Percentiles rank a stretch among this genome's conserved stretches.
These are phyloP conservation scores for Mormyrops boulengeri DNA, from an alignment of 2,797 vertebrate species.

Conservation along the genomic window DNA sequence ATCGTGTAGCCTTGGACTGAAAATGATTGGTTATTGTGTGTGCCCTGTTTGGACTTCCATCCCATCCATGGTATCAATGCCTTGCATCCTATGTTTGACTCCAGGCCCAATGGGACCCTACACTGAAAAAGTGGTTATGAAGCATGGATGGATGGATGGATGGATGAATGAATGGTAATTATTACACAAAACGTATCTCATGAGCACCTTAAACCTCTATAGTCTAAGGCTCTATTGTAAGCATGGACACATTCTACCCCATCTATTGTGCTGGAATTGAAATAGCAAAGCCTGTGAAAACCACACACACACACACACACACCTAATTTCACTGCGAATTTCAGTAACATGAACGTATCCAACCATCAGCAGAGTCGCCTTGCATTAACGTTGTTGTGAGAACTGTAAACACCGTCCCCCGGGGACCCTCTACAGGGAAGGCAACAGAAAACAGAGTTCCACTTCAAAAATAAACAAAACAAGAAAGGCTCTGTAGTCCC, in stretches of 20 bases:
- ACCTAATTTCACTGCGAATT: too few species aligned
- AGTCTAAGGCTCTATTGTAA: not conserved
- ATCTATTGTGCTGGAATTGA: not conserved
- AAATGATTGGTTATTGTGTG: not conserved
- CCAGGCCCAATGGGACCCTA: not conserved
- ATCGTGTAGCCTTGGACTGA: not conserved
- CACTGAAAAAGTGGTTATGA: not conserved
- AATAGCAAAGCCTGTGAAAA: not conserved
- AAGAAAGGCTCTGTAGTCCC: not conserved
- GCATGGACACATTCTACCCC: not conserved
- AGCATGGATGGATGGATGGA: not conserved
- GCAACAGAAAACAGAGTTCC: constrained; percentile 40
- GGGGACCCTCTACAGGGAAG: constrained; percentile 39
- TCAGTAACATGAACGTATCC: not conserved
- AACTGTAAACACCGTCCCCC: constrained; percentile 45
- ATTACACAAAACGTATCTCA: not conserved
- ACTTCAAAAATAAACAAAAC: constrained; percentile 34
- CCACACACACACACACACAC: not conserved
- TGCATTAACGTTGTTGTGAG: constrained; percentile 34
- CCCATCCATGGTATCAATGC: not conserved
- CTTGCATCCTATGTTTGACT: not conserved
- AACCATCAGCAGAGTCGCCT: not conserved
- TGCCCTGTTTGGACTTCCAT: not conserved
- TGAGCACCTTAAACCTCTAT: not conserved
- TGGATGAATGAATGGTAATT: not conserved